Evolutionary conservation across 2,888 invertebrate genomes (phyloP).

Genomic region (Drosophila cracens): DNA sequence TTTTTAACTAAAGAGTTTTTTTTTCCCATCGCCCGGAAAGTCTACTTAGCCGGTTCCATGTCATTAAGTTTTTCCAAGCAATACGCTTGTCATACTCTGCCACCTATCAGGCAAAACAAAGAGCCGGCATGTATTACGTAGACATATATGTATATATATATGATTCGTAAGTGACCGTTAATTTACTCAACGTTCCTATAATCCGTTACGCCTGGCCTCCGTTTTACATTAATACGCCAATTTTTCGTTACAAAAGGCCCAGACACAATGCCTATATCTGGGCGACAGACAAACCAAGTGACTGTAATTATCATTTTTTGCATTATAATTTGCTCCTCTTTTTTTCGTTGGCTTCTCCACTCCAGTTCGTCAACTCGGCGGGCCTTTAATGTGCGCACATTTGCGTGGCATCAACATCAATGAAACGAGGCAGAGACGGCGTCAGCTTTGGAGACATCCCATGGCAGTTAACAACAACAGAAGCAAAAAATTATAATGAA

Average conservation of each 20-base stretch:
- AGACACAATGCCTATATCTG: constrained; percentile 48
- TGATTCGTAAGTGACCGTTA: constrained; percentile 66
- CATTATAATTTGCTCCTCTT: constrained; percentile 76
- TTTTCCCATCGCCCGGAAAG: constrained; percentile 10
- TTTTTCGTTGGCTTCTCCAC: constrained; percentile 42
- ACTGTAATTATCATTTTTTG: constrained; percentile 74
- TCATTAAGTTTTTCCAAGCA: constrained; percentile 65
- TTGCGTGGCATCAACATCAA: constrained; percentile 34
- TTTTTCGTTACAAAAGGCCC: constrained; percentile 52
- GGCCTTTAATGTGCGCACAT: constrained; percentile 72
- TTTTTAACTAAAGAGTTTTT: constrained; percentile 28
- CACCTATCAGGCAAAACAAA: constrained; percentile 46
- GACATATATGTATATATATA: neutral
- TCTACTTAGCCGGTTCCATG: constrained; percentile 58
- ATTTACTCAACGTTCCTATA: constrained; percentile 65
- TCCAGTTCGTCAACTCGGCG: constrained; percentile 35
- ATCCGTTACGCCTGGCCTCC: constrained; percentile 72
- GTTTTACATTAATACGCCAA: constrained; percentile 72
- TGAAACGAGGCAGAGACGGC: constrained; percentile 17
- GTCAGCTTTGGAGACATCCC: constrained; percentile 10
- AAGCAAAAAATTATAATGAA: constrained; percentile 11
- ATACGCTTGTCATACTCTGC: constrained; percentile 61
- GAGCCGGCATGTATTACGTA: constrained; percentile 32
- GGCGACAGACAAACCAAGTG: constrained; percentile 42
- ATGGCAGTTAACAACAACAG: constrained; percentile 24